Conservation (phyloP, 2,888 invertebrate genomes). For the Buathra laborator region DNA sequence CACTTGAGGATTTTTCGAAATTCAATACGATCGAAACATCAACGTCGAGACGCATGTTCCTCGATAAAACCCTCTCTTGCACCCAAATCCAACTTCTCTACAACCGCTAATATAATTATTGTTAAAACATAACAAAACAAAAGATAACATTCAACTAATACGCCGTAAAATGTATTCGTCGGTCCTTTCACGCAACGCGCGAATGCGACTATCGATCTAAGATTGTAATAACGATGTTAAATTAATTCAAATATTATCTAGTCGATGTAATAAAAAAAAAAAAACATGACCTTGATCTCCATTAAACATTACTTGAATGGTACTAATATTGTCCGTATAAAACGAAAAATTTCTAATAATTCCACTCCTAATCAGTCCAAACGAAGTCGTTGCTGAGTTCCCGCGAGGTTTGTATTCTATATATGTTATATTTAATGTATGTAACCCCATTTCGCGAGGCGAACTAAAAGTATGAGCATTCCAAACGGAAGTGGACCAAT, state of each 20-base stretch:
- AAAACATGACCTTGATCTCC: conserved; percentile 51
- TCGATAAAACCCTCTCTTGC: conserved; percentile 40
- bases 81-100: conserved; percentile 47
- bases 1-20: neutral
- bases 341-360: conserved; percentile 61
- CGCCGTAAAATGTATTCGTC: conserved; percentile 66
- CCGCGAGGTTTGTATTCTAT: conserved; percentile 25
- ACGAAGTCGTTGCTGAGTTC: neutral
- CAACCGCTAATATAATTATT: conserved; percentile 55
- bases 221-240: conserved; percentile 69
- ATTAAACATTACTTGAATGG: conserved; percentile 51
- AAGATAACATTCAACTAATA: conserved; percentile 51
- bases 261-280: conserved; percentile 66
- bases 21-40: conserved; percentile 16
- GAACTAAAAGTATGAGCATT: neutral
- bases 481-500: too few species aligned
- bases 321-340: conserved; percentile 59
- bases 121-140: conserved; percentile 44
- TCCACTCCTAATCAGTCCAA: conserved; percentile 35
- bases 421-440: neutral
- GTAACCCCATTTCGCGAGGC: neutral
- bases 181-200: conserved; percentile 54
- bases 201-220: conserved; percentile 65
- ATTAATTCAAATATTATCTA: conserved; percentile 68
- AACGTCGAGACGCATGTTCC: conserved; percentile 6